A percentile compares a stretch with the other conserved stretches of the same genome.
Evolutionary conservation across 30 jellyfish, hydroid and myxozoan species (phyloP).

Genomic region (Pelagia noctiluca): DNA sequence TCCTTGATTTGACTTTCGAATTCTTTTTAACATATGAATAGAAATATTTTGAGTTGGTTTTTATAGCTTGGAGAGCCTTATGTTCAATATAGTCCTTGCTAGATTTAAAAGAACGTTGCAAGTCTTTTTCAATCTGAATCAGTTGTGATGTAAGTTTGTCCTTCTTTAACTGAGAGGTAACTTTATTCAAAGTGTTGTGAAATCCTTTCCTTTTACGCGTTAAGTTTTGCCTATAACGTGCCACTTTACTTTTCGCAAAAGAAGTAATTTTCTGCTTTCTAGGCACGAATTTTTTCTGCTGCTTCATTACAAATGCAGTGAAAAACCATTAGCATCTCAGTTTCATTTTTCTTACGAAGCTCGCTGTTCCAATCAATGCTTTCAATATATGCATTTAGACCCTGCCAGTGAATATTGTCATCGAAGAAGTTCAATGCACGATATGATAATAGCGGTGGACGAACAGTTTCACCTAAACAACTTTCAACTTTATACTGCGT

Average conservation of each 20-base stretch:
- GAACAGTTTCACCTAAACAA: neutral
- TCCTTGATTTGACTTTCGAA: constrained; percentile 12
- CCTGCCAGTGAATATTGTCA: constrained; percentile 11
- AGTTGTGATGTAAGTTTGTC: neutral
- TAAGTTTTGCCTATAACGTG: neutral
- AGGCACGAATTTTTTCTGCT: neutral
- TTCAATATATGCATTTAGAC: neutral
- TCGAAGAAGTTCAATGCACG: constrained; percentile 12
- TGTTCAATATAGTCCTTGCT: constrained; percentile 2
- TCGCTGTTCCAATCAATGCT: neutral
- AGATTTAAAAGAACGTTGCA: constrained; percentile 6
- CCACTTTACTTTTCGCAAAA: constrained; percentile 8
- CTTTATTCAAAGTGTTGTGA: neutral
- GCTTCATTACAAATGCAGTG: neutral
- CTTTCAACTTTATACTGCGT: constrained; percentile 10
- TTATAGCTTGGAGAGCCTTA: constrained; percentile 18
- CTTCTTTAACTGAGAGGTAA: constrained; percentile 17
- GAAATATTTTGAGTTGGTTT: neutral
- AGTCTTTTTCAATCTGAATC: constrained; percentile 10
- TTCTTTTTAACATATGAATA: too few species aligned
- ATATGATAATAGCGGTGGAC: neutral
- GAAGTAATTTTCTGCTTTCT: neutral
- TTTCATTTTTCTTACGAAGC: neutral
- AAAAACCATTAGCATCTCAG: neutral
- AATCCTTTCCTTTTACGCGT: neutral